These are phyloP conservation scores for Megaceryle alcyon DNA, from an alignment of 2,797 vertebrate genomes.

Conservation along the genomic window DNA sequence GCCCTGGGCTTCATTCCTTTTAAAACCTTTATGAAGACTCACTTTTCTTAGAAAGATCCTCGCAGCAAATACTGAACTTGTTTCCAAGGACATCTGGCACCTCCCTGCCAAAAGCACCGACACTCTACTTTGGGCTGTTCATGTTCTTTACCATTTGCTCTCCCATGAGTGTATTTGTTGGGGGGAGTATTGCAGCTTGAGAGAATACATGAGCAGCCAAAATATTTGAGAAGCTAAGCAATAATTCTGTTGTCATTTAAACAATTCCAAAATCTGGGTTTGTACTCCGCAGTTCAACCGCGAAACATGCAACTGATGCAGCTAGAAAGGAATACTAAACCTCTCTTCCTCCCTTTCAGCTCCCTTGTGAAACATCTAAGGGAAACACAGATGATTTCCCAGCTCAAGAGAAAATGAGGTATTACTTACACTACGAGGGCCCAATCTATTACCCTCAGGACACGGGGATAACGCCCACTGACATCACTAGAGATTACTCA, in stretches of 20 bases:
- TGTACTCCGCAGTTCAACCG: not conserved
- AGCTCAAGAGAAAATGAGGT: slow-evolving; percentile 20
- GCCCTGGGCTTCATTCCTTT: not conserved
- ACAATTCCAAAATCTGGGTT: not conserved
- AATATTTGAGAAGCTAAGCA: slow-evolving; percentile 51
- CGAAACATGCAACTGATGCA: not conserved
- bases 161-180: not conserved
- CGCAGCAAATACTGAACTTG: not conserved
- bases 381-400: slow-evolving; percentile 26
- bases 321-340: slow-evolving; percentile 52
- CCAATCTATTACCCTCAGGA: not conserved
- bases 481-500: slow-evolving; percentile 61
- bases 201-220: not conserved
- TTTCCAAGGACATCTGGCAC: slow-evolving; percentile 21
- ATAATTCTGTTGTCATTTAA: slow-evolving; percentile 25
- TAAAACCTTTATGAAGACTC: not conserved
- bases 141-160: slow-evolving; percentile 12
- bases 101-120: not conserved
- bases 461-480: slow-evolving; percentile 29
- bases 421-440: not conserved
- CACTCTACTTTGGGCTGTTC: not conserved
- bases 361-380: slow-evolving; percentile 41
- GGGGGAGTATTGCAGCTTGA: not conserved
- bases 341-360: slow-evolving; percentile 11
- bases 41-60: not conserved